Conservation (phyloP, 1,140 invertebrate genomes). For the Brachionus sp. region DNA sequence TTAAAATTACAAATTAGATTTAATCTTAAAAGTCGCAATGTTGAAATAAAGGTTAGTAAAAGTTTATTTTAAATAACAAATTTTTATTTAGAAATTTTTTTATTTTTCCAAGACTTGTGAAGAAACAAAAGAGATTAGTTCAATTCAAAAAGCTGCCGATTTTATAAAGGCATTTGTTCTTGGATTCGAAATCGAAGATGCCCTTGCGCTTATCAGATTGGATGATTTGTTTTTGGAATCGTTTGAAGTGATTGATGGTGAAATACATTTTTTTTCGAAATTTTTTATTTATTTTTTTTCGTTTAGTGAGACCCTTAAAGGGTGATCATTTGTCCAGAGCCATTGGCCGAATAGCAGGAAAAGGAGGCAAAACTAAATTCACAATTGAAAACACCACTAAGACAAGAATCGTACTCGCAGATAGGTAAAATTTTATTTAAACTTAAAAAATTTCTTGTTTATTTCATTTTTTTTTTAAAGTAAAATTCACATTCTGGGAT, state of each 20-base stretch:
- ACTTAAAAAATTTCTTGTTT: not conserved
- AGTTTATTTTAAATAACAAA: too few species aligned
- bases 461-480: slow-evolving; percentile 49
- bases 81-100: not conserved
- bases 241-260: slow-evolving; percentile 87
- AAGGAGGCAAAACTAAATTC: slow-evolving; percentile 92
- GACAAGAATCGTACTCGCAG: slow-evolving; percentile 93
- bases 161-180: slow-evolving; percentile 93
- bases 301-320: slow-evolving; percentile 79
- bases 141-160: slow-evolving; percentile 94
- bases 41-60: slow-evolving; percentile 72
- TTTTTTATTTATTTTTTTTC: slow-evolving; percentile 2
- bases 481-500: slow-evolving; percentile 95
- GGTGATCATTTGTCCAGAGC: slow-evolving; percentile 92
- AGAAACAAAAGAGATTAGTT: slow-evolving; percentile 78
- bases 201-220: slow-evolving; percentile 83
- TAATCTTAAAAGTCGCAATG: slow-evolving; percentile 83
- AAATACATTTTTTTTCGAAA: not conserved
- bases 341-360: slow-evolving; percentile 91
- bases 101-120: slow-evolving; percentile 60
- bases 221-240: slow-evolving; percentile 96
- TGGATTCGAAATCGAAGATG: slow-evolving; percentile 88
- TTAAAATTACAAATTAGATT: slow-evolving; percentile 88
- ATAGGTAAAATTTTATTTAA: slow-evolving; percentile 62
- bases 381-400: slow-evolving; percentile 99